These are phyloP conservation scores for Parus major DNA, from an alignment of 2,113 vertebrate species.

Conservation along the genomic window DNA sequence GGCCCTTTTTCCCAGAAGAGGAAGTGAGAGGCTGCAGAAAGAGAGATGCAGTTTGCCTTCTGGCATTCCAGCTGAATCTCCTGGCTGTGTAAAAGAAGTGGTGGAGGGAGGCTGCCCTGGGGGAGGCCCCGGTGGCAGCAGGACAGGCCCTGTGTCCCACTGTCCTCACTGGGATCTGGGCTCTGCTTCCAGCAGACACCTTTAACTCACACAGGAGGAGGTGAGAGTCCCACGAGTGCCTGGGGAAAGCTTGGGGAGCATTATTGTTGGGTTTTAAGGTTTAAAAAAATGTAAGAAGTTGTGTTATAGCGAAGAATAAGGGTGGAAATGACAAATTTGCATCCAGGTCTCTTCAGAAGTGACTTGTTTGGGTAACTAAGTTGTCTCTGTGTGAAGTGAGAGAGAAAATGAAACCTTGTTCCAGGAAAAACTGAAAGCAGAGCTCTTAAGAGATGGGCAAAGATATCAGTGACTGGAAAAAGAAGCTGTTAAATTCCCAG, in stretches of 20 bases:
- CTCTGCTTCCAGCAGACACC: background rate
- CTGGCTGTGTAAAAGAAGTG: background rate
- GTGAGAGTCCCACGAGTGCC: background rate
- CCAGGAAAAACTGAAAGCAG: background rate
- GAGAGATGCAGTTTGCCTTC: background rate
- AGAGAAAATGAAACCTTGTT: background rate
- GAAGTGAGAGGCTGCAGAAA: background rate
- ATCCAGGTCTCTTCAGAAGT: background rate
- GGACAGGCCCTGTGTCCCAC: fast-evolving
- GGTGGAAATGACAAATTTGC: background rate
- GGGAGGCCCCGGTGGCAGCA: background rate
- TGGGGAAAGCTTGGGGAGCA: no score
- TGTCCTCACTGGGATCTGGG: background rate
- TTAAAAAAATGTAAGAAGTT: background rate
- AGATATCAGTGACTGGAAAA: background rate
- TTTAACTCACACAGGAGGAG: background rate
- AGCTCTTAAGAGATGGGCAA: background rate
- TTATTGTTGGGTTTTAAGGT: fast-evolving
- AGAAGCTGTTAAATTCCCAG: background rate
- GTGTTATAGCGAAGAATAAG: background rate
- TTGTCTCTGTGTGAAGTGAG: background rate
- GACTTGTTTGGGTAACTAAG: background rate
- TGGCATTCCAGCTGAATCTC: background rate
- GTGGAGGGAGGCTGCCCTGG: background rate
- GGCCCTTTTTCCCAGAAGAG: background rate